These are phyloP conservation scores for Collichthys lucidus DNA, from an alignment of 2,113 vertebrate species.

Conservation along the genomic window DNA sequence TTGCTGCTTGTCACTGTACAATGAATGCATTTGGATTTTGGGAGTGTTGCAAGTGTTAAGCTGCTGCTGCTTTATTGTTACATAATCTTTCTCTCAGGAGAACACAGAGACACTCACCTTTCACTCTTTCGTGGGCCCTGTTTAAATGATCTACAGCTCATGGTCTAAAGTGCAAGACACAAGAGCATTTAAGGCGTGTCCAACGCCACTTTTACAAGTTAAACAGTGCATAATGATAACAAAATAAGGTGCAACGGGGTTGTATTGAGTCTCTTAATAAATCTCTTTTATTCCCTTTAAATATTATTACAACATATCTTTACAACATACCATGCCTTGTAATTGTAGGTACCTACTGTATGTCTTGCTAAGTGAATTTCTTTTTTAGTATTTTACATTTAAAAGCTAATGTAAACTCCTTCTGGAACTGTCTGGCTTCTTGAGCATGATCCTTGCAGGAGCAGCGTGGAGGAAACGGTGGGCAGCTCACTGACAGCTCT, in stretches of 20 bases:
- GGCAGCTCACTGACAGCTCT: slow-evolving; percentile 56
- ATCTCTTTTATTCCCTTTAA: too few species aligned
- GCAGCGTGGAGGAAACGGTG: slow-evolving; percentile 11
- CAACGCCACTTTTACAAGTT: too few species aligned
- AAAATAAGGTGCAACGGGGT: too few species aligned
- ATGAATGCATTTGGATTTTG: neutral
- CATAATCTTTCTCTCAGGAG: neutral
- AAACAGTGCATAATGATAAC: too few species aligned
- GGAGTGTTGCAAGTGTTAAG: neutral
- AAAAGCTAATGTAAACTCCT: neutral
- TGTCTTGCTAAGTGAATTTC: too few species aligned
- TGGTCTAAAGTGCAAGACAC: too few species aligned
- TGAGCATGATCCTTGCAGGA: slow-evolving; percentile 44
- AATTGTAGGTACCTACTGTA: too few species aligned
- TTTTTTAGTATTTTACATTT: neutral
- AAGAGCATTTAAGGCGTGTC: too few species aligned
- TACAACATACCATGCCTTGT: too few species aligned
- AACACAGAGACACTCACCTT: neutral
- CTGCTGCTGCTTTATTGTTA: neutral
- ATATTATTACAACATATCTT: too few species aligned
- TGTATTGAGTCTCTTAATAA: too few species aligned
- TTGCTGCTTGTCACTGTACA: neutral
- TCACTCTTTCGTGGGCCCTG: neutral
- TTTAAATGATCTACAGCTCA: too few species aligned
- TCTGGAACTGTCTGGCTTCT: slow-evolving; percentile 19